Evolutionary conservation across 2,888 invertebrate species (phyloP).

Genomic region (Exocentrus adspersus): DNA sequence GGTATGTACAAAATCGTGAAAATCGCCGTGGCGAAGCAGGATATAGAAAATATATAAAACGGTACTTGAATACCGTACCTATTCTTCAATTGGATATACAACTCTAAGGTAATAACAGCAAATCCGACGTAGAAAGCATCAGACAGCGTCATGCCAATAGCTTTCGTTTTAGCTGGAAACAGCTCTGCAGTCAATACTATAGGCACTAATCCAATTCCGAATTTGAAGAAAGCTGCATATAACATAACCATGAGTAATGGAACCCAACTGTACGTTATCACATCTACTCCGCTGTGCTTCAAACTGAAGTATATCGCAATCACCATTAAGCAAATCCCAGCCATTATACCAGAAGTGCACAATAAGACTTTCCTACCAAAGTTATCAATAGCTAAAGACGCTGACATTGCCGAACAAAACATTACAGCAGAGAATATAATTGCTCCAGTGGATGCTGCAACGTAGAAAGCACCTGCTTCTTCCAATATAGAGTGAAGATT

Average conservation of each 20-base stretch:
- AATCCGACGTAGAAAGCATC: conserved; percentile 60
- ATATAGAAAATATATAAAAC: conserved; percentile 59
- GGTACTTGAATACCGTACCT: conserved; percentile 57
- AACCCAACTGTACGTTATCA: conserved; percentile 50
- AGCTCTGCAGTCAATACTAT: conserved; percentile 61
- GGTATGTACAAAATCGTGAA: conserved; percentile 59
- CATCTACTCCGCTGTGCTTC: conserved; percentile 52
- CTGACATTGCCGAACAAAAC: conserved; percentile 56
- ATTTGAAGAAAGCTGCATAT: conserved; percentile 59
- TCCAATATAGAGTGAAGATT: conserved; percentile 60
- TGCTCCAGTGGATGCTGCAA: conserved; percentile 54
- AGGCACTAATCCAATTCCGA: conserved; percentile 61
- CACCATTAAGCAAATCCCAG: conserved; percentile 56
- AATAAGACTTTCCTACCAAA: conserved; percentile 59
- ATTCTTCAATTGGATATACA: conserved; percentile 54
- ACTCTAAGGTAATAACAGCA: conserved; percentile 56
- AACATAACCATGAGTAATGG: conserved; percentile 55
- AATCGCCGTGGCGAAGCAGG: conserved; percentile 56
- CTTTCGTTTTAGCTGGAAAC: conserved; percentile 62
- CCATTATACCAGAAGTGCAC: conserved; percentile 55
- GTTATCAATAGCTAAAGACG: conserved; percentile 59
- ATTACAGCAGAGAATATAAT: conserved; percentile 60
- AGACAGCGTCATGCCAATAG: conserved; percentile 61
- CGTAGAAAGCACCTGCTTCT: conserved; percentile 57
- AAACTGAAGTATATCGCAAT: conserved; percentile 59